phyloP scores from a whole-genome alignment of 92 coral and sea anemone genomes.

The Isaurus tuberculatus region DNA sequence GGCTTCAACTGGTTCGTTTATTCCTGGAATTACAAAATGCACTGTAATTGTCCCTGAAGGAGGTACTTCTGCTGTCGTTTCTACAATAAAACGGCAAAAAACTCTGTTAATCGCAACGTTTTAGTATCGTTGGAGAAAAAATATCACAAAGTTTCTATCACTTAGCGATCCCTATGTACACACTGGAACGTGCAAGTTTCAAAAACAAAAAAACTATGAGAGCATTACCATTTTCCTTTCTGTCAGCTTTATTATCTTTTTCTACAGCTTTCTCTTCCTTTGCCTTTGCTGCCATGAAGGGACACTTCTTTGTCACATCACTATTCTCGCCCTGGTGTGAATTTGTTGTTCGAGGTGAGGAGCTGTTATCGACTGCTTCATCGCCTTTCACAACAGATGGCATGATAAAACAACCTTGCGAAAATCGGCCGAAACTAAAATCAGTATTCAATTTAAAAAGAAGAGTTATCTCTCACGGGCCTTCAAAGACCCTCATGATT shows the following conservation, averaged over 20 bases:
- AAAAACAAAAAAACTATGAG: background rate
- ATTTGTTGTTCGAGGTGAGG: constrained; percentile 15
- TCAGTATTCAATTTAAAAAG: background rate
- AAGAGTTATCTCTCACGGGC: background rate
- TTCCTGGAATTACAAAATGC: constrained; percentile 88
- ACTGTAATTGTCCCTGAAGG: constrained; percentile 83
- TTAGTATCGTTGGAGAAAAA: background rate
- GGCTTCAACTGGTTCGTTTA: constrained; percentile 84
- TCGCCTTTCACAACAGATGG: constrained; percentile 53
- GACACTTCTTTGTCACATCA: constrained; percentile 24
- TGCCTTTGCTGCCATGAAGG: constrained; percentile 20
- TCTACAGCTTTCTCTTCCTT: constrained; percentile 21
- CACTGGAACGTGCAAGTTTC: background rate
- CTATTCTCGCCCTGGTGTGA: constrained; percentile 9
- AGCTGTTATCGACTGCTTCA: constrained; percentile 35
- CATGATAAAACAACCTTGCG: constrained; percentile 22
- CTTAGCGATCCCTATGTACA: constrained; percentile 19
- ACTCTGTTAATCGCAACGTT: background rate
- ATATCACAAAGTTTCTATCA: background rate
- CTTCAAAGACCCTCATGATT: constrained; percentile 4
- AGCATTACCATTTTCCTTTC: constrained; percentile 5
- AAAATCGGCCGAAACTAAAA: background rate
- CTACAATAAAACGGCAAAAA: background rate
- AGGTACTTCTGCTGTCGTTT: constrained; percentile 2
- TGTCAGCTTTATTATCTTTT: background rate